Evolutionary conservation across 2,113 vertebrate genomes (phyloP).

Genomic region (Anas platyrhynchos): DNA sequence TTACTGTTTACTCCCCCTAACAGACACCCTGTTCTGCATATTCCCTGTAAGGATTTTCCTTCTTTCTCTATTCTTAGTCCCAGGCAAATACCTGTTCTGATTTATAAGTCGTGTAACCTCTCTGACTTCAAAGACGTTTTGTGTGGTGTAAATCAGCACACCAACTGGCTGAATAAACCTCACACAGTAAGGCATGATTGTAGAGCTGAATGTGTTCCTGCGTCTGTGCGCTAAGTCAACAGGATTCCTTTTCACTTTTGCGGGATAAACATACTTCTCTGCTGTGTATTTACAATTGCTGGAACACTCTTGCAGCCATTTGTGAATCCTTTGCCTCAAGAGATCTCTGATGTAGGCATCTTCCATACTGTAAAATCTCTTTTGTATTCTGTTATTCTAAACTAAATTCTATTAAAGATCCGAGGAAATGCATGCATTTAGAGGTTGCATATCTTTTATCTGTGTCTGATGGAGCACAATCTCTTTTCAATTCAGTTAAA

Average conservation of each 20-base stretch:
- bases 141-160: not conserved
- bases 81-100: not conserved
- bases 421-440: not conserved
- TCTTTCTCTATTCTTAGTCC: slow-evolving; percentile 3
- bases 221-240: not conserved
- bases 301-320: not conserved
- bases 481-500: not conserved
- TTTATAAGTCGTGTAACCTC: not conserved
- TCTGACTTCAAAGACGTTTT: slow-evolving; percentile 15
- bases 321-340: not conserved
- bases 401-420: not conserved
- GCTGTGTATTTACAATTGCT: not conserved
- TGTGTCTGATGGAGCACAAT: not conserved
- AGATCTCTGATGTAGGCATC: not conserved
- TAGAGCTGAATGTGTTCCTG: slow-evolving; percentile 35
- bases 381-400: not conserved
- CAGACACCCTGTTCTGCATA: not conserved
- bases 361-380: not conserved
- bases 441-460: not conserved
- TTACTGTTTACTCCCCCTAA: not conserved
- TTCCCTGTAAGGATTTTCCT: slow-evolving; percentile 33
- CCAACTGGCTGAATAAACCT: not conserved
- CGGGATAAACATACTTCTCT: slow-evolving; percentile 19
- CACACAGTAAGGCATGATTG: not conserved
- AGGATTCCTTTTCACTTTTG: not conserved